phyloP scores from a whole-genome alignment of 1,140 invertebrate species.

The Neodiprion lecontei region DNA sequence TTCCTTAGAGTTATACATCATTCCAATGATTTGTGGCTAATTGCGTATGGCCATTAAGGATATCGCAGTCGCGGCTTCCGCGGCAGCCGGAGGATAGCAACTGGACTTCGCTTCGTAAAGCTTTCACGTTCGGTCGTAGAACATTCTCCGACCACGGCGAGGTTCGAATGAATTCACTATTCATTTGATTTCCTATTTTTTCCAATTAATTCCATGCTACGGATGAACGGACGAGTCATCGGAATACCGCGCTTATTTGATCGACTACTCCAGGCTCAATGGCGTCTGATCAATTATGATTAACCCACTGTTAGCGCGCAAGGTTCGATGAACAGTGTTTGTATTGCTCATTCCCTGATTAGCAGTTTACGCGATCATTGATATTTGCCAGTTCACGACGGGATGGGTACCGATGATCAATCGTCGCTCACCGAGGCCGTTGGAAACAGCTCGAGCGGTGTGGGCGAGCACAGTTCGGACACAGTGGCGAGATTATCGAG shows the following conservation, averaged over 20 bases:
- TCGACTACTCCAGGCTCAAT: background rate
- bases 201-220: too few relatives aligned
- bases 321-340: background rate
- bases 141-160: background rate
- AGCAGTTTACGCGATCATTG: background rate
- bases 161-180: too few relatives aligned
- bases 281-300: background rate
- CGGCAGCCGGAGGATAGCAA: background rate
- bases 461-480: background rate
- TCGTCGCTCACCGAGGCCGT: background rate
- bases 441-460: background rate
- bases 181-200: too few relatives aligned
- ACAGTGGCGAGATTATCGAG: background rate
- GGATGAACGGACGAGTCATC: too few relatives aligned
- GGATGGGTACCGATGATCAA: background rate
- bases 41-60: background rate
- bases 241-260: too few relatives aligned
- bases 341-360: background rate
- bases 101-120: background rate
- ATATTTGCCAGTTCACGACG: background rate
- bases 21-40: slow-evolving; percentile 5
- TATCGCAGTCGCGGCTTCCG: background rate
- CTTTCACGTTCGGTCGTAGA: background rate
- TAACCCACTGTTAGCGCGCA: background rate
- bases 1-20: background rate